phyloP scores from a whole-genome alignment of 2,797 vertebrate species.

The Crocodylus rhombifer region DNA sequence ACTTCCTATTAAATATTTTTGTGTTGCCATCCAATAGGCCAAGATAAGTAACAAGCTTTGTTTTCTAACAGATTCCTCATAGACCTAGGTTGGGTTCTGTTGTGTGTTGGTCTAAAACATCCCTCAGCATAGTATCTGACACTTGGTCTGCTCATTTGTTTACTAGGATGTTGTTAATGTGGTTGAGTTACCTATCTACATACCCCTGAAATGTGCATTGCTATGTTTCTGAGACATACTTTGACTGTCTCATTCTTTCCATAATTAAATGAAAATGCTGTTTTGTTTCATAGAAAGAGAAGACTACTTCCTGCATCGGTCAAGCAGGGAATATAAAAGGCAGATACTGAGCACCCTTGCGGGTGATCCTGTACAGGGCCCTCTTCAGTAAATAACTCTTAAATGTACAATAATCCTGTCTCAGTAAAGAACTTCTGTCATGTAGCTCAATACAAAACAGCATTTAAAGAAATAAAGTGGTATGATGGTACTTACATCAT shows the following conservation, averaged over 20 bases:
- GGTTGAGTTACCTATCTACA: not conserved
- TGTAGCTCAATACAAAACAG: not conserved
- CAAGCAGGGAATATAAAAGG: not conserved
- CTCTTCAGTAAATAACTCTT: not conserved
- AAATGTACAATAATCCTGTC: not conserved
- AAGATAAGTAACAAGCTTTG: not conserved
- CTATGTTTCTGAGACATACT: not conserved
- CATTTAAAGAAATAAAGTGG: fast-evolving
- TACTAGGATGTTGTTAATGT: not conserved
- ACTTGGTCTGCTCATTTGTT: not conserved
- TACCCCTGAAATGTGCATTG: not conserved
- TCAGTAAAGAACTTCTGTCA: not conserved
- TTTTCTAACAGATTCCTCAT: not conserved
- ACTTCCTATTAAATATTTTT: not conserved
- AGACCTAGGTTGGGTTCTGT: not conserved
- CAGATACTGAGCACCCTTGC: not conserved
- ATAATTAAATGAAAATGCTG: not conserved
- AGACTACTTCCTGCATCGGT: not conserved
- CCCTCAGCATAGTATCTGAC: not conserved
- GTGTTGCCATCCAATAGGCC: not conserved
- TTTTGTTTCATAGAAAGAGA: not conserved
- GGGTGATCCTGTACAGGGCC: no score
- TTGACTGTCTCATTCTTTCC: not conserved
- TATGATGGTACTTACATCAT: constrained; percentile 54
- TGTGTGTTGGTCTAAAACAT: not conserved